phyloP scores from a whole-genome alignment of 2,888 invertebrate genomes.

The Agrilus mali region DNA sequence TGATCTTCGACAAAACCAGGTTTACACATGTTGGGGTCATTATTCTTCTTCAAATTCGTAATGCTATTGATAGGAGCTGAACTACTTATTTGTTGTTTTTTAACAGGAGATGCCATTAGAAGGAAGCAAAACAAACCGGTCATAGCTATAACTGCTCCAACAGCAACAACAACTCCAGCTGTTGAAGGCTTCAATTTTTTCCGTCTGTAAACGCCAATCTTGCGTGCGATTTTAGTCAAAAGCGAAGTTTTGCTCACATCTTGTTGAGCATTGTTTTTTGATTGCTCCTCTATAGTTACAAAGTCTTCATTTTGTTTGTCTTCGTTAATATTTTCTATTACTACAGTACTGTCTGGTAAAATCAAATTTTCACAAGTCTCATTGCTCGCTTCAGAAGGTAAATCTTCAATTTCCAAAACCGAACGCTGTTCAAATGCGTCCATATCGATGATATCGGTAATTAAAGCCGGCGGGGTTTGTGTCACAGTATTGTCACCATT shows the following conservation, averaged over 20 bases:
- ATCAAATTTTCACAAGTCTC: not conserved
- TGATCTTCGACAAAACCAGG: too few relatives aligned
- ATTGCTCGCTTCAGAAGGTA: not conserved
- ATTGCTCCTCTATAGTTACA: conserved; percentile 17
- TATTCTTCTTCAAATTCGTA: too few relatives aligned
- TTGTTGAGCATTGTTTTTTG: conserved; percentile 10
- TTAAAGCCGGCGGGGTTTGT: not conserved
- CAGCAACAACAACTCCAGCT: conserved; percentile 18
- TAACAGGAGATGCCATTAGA: conserved; percentile 15
- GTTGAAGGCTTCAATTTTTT: conserved; percentile 16
- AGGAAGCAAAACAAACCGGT: conserved; percentile 22
- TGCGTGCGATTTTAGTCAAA: conserved; percentile 8
- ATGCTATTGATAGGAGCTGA: too few relatives aligned
- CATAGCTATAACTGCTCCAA: conserved; percentile 21
- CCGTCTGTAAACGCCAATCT: conserved; percentile 4
- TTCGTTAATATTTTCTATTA: not conserved
- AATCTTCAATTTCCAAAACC: not conserved
- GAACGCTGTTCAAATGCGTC: not conserved
- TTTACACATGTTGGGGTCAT: too few relatives aligned
- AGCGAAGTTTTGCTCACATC: conserved; percentile 15
- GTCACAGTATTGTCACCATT: not conserved
- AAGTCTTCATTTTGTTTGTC: conserved; percentile 8
- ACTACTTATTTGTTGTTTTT: too few relatives aligned
- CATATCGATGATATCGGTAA: not conserved
- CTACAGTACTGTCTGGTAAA: not conserved